Conservation (phyloP, 2,888 invertebrate species). For the Volucella inflata region DNA sequence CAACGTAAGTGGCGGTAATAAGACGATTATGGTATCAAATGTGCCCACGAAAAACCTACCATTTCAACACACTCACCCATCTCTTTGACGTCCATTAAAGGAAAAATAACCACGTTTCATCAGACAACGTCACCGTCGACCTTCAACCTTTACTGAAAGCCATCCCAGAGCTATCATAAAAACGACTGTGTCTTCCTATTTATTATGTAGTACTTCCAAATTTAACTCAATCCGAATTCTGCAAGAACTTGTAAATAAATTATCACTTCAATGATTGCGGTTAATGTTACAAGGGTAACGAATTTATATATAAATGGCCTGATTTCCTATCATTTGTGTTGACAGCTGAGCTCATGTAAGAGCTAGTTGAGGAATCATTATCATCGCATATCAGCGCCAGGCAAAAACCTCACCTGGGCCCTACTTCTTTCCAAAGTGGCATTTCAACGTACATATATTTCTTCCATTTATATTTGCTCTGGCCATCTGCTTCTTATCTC, state of each 20-base stretch:
- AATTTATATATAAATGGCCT: not conserved
- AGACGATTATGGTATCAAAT: too few species aligned
- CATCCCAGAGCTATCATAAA: conserved; percentile 2
- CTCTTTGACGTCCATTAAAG: too few species aligned
- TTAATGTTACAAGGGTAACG: conserved; percentile 11
- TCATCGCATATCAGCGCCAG: conserved; percentile 16
- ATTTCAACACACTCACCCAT: too few species aligned
- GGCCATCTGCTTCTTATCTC: not conserved
- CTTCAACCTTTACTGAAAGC: not conserved
- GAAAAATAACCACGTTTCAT: too few species aligned
- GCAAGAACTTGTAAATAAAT: conserved; percentile 7
- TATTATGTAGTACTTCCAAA: not conserved
- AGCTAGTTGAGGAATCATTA: not conserved
- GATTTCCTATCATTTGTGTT: not conserved
- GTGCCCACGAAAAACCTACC: too few species aligned
- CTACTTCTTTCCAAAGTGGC: not conserved
- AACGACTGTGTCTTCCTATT: not conserved
- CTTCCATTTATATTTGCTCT: conserved; percentile 15
- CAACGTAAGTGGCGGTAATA: too few species aligned
- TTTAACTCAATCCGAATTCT: conserved; percentile 6
- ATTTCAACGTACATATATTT: conserved; percentile 13
- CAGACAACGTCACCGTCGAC: too few species aligned
- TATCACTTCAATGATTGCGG: conserved; percentile 24
- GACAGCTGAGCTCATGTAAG: not conserved
- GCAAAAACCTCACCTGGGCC: conserved; percentile 21